Evolutionary conservation across 2,797 vertebrate species (phyloP), one percentile per base, ranked within the genome.

Genomic region (Aplochiton taeniatus): DNA sequence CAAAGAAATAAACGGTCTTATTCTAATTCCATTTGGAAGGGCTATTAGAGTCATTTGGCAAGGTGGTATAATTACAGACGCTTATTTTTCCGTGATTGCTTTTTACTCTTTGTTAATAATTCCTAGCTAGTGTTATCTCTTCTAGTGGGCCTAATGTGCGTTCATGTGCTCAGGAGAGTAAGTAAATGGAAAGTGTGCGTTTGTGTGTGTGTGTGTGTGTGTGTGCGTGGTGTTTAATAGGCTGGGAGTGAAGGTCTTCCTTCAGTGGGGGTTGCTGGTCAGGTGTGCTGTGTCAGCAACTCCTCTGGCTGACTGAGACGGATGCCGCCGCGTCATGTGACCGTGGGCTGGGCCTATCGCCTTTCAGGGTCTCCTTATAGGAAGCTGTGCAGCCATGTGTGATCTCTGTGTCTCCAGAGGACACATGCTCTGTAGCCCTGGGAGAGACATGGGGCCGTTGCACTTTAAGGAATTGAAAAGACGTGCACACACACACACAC

Each of bases 221-320:
- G 14, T 47, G 58, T 60, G 61, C 11, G 57, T 14, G 57, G 10
- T 12, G 46, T 16, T 16, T 11, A 8, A 12, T 8, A 11, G 47
- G 47, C 11, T 11, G 11, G 12, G 14, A 48, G 11, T 81, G 82
- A 85, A 83, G 73, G 83, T 75, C 79, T 72, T 73, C 67, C 80
- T 74, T 83, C 73, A 73, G 78, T 63, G 76, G 79, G 79, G 83
- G 62, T 70, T 73, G 75, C 46, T 9, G 62, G 74, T 86, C 85
- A 89, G 84, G 86, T 90, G 81, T 86, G 89, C 89, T 85, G 77
- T 86, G 84, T 91, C 90, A 91, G 89, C 91, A 90, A 76, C 74
- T 49, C n/a, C 80, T 59, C 49, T 59, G 63, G 44, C 70, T 79
- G 72, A 81, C 68, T 20, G 58, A 72, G 50, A 78, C 73, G 64